A percentile compares a stretch with the other conserved stretches of the same genome.
Evolutionary conservation across 2,888 invertebrate species (phyloP).

Genomic region (Plemyria rubiginata): DNA sequence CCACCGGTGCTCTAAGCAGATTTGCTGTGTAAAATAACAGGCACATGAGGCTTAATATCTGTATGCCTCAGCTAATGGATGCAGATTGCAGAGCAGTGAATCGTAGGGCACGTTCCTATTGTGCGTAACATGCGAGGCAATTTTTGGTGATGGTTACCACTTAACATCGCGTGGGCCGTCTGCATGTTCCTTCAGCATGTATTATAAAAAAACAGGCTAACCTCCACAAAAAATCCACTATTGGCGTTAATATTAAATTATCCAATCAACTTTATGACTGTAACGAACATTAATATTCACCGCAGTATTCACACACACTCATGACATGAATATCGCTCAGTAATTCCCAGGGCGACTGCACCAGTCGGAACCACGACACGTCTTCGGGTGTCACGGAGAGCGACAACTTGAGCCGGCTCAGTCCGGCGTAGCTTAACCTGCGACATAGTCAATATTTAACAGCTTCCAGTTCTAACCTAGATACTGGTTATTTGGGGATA

Average conservation of each 20-base stretch:
- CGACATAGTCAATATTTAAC: slow-evolving; percentile 15
- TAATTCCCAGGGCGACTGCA: slow-evolving; percentile 44
- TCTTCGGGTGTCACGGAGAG: slow-evolving; percentile 51
- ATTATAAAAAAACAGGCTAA: too few species aligned
- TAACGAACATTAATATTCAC: slow-evolving; percentile 10
- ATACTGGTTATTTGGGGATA: too few species aligned
- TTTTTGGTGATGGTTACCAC: too few species aligned
- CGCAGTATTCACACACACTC: slow-evolving; percentile 5
- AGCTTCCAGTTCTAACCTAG: background rate
- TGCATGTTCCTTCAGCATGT: too few species aligned
- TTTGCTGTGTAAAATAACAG: too few species aligned
- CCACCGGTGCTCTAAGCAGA: too few species aligned
- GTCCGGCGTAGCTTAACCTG: slow-evolving; percentile 37
- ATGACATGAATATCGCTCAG: slow-evolving; percentile 34
- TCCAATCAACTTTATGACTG: background rate
- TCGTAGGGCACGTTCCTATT: too few species aligned
- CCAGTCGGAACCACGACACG: slow-evolving; percentile 45
- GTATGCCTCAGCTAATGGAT: too few species aligned
- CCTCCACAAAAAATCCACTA: background rate
- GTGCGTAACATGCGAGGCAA: too few species aligned
- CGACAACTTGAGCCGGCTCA: slow-evolving; percentile 51
- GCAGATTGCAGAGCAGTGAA: too few species aligned
- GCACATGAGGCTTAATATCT: too few species aligned
- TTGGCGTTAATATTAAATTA: background rate
- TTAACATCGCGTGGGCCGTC: too few species aligned